phyloP scores from a whole-genome alignment of 2,888 invertebrate species.

The Macrophya alboannulata region DNA sequence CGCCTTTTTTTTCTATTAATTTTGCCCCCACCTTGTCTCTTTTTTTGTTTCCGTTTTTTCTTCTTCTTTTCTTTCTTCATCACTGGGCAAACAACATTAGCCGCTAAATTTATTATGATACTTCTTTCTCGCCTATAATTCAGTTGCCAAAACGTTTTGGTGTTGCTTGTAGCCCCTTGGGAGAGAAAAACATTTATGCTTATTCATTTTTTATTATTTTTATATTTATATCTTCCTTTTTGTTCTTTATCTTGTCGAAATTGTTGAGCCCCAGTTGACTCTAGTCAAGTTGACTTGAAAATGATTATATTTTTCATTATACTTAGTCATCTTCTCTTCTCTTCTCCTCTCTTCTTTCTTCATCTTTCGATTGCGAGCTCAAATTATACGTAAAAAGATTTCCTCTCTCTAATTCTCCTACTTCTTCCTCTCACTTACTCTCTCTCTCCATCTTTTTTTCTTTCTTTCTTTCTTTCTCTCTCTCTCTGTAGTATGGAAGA shows the following conservation, averaged over 20 bases:
- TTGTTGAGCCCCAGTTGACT: neutral
- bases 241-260: neutral
- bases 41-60: neutral
- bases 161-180: neutral
- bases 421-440: too few species aligned
- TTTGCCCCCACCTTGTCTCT: neutral
- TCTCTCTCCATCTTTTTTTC: too few species aligned
- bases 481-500: neutral
- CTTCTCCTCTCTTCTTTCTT: neutral
- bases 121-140: neutral
- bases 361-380: neutral
- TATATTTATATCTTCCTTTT: neutral
- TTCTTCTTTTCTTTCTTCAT: slow-evolving; percentile 24
- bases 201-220: neutral
- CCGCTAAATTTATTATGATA: slow-evolving; percentile 47
- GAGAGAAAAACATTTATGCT: neutral
- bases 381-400: neutral
- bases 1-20: neutral
- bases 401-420: slow-evolving; percentile 6
- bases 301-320: neutral
- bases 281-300: neutral
- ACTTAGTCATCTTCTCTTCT: too few species aligned
- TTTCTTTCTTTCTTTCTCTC: too few species aligned
- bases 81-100: slow-evolving; percentile 49
- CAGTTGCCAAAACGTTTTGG: slow-evolving; percentile 19